Evolutionary conservation across 1,140 invertebrate species (phyloP).

Genomic region (Drosophila auraria): DNA sequence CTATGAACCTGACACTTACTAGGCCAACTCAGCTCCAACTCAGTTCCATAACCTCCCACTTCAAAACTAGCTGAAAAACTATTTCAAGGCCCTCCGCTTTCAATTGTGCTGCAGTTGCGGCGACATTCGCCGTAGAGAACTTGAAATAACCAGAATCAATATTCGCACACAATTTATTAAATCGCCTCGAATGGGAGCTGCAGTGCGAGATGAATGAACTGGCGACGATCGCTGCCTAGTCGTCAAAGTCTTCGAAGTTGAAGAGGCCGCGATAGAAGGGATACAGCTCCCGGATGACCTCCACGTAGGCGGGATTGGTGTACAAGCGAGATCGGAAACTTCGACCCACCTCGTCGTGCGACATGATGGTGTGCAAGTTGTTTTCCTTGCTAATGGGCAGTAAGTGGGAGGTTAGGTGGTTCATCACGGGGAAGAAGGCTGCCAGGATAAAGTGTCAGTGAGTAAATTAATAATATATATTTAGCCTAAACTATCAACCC

Average conservation of each 20-base stretch:
- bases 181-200: slow-evolving; percentile 8
- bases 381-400: slow-evolving; percentile 59
- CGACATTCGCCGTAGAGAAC: slow-evolving; percentile 17
- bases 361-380: slow-evolving; percentile 52
- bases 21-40: background rate
- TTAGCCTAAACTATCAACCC: background rate
- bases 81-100: slow-evolving; percentile 15
- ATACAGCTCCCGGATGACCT: slow-evolving; percentile 60
- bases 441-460: background rate
- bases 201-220: slow-evolving; percentile 8
- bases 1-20: background rate
- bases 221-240: background rate
- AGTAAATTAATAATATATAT: background rate
- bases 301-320: slow-evolving; percentile 51
- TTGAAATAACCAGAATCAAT: slow-evolving; percentile 50
- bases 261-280: slow-evolving; percentile 69
- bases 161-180: slow-evolving; percentile 46
- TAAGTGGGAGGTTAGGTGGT: slow-evolving; percentile 49
- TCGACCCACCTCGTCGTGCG: slow-evolving; percentile 45
- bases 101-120: slow-evolving; percentile 15
- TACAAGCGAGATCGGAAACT: slow-evolving; percentile 24
- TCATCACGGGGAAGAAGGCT: slow-evolving; percentile 60
- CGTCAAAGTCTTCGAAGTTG: slow-evolving; percentile 43
- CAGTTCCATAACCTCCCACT: background rate
- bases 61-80: slow-evolving; percentile 6